Evolutionary conservation across 2,113 vertebrate species (phyloP), one percentile per base, ranked within the genome.

Genomic region (Trinectes maculatus): DNA sequence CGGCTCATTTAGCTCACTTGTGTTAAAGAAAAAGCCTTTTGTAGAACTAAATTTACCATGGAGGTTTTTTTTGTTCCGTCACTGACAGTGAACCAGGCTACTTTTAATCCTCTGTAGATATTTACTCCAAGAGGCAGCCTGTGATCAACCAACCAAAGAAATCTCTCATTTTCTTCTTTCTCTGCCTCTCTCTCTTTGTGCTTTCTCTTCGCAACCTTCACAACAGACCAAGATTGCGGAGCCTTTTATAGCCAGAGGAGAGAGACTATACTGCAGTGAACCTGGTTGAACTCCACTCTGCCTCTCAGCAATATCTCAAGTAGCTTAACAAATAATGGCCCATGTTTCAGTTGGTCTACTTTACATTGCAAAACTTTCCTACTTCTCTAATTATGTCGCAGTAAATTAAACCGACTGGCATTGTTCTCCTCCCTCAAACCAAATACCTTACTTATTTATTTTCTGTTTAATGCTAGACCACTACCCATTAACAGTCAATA

Each of bases 101-200:
- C 75, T 74, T 84, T 81, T 84, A 51, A 72, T 79, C 46, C 79
- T 65, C 63, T 49, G 48, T 56, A 64, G 46, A 77, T 56, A 77
- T 83, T 77, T 70, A 85, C 66, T 83, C 33, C 40, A 68, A 71
- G 56, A 73, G 68, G 46, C 43, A 73, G 64, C 34, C 66, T 81
- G 68, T 77, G 75, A 87, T 83, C 79, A 72, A 69, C 58, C 82
- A 77, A 83, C 56, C 65, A 61, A 72, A 64, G 43, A 49, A 5
- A 44, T 33, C 43, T 56, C 57, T 52, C 12, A 33, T 62, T 67
- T 66, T 48, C 54, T 19, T 79, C 58, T 77, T 49, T 68, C 29
- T 44, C 47, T 46, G 34, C 51, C 28, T 62, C 48, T 69, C 31
- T 64, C 46, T 47, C n/a, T n/a, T n/a, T 40, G 18, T 39, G 60